Percentiles rank a stretch among this genome's conserved stretches.
Conservation (phyloP, 1,140 invertebrate species). For the Ridgeia piscesae region DNA sequence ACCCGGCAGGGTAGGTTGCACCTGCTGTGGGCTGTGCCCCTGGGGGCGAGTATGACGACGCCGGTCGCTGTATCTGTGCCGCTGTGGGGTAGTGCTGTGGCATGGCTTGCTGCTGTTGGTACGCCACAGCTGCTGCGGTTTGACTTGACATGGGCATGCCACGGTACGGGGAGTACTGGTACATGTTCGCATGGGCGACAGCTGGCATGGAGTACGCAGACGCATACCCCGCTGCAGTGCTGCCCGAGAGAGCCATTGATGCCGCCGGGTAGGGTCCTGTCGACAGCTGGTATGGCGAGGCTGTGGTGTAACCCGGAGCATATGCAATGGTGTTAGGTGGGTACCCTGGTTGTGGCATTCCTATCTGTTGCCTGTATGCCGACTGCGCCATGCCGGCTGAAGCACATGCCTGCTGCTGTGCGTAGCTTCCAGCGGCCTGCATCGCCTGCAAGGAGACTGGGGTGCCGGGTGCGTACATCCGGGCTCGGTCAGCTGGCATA, state of each 20-base stretch:
- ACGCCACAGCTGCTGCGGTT: not conserved
- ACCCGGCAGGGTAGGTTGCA: not conserved
- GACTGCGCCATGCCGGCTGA: not conserved
- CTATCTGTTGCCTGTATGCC: not conserved
- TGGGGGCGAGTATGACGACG: not conserved
- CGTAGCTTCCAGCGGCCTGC: not conserved
- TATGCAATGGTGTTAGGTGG: not conserved
- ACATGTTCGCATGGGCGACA: not conserved
- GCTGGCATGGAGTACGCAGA: not conserved
- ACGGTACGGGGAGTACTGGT: not conserved
- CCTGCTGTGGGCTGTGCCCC: not conserved
- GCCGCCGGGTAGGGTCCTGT: not conserved
- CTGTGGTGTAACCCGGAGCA: not conserved
- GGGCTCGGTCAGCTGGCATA: not conserved
- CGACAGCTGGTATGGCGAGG: not conserved
- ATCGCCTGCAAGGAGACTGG: not conserved
- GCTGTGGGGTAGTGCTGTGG: not conserved
- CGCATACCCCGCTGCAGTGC: not conserved
- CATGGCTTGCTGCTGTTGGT: not conserved
- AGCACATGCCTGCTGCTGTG: not conserved
- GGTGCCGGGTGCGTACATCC: not conserved
- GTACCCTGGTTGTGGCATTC: not conserved
- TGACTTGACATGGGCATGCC: not conserved
- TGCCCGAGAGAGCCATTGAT: not conserved
- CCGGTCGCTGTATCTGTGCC: not conserved